Conservation (phyloP, 2,888 invertebrate species). For the Agonum fuliginosum region DNA sequence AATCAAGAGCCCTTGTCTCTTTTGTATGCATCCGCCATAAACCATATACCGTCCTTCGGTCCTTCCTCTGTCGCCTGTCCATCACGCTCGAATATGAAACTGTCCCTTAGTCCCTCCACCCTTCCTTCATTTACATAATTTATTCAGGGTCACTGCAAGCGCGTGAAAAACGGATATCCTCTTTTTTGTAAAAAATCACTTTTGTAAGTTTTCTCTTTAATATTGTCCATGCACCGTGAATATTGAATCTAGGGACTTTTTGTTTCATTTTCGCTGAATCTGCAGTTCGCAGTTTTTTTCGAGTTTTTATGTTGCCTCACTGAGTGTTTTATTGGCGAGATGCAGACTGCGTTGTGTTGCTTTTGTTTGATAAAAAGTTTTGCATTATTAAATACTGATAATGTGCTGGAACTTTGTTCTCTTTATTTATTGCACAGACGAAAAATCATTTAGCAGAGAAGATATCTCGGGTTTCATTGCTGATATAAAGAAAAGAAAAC, state of each 20-base stretch:
- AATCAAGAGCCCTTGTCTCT: not conserved
- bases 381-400: not conserved
- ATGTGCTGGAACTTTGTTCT: not conserved
- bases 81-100: not conserved
- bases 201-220: conserved; percentile 49
- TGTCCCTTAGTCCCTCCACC: not conserved
- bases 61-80: not conserved
- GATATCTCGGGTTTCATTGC: too few species aligned
- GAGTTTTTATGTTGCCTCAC: not conserved
- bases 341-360: conserved; percentile 10
- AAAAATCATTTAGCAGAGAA: too few species aligned
- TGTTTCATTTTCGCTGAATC: conserved; percentile 2
- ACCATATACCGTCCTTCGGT: too few species aligned
- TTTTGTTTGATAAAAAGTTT: not conserved
- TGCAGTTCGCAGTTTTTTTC: conserved; percentile 4
- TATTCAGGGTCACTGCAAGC: conserved; percentile 48
- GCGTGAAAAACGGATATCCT: conserved; percentile 55
- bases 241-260: not conserved
- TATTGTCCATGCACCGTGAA: conserved; percentile 32
- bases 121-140: conserved; percentile 45
- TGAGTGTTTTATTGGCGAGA: not conserved
- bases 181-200: conserved; percentile 50
- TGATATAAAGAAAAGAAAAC: too few species aligned
- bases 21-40: not conserved
- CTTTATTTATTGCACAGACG: not conserved